phyloP scores from a whole-genome alignment of 2,113 vertebrate genomes.

The Gracilinanus agilis region DNA sequence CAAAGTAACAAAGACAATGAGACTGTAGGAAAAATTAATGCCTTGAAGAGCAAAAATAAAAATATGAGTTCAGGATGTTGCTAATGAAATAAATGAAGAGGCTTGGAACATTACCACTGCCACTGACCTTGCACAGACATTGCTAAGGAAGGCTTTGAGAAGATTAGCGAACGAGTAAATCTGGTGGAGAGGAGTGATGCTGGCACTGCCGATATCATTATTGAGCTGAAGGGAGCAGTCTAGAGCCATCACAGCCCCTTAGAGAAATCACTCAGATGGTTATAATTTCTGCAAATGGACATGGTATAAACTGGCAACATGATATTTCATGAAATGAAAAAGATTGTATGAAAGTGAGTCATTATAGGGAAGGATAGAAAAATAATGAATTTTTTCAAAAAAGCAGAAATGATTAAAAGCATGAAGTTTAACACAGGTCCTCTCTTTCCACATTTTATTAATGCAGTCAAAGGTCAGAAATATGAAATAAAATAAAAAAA shows the following conservation, averaged over 20 bases:
- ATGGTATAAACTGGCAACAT: constrained; percentile 91
- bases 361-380: constrained; percentile 97
- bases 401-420: constrained; percentile 95
- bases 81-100: neutral
- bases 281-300: constrained; percentile 94
- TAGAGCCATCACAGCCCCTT: neutral
- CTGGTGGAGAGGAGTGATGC: neutral
- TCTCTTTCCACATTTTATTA: constrained; percentile 96
- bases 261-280: constrained; percentile 87
- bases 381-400: constrained; percentile 94
- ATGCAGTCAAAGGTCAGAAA: constrained; percentile 93
- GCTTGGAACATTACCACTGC: neutral
- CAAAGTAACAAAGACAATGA: neutral
- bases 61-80: neutral
- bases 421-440: constrained; percentile 96
- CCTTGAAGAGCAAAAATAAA: neutral
- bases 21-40: neutral
- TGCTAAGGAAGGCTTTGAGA: neutral
- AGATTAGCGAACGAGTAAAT: neutral
- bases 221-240: neutral
- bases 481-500: constrained; percentile 78
- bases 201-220: neutral
- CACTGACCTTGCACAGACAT: neutral
- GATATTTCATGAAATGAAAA: constrained; percentile 96
- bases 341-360: constrained; percentile 93